phyloP scores from a whole-genome alignment of 1,140 invertebrate genomes.

The Achroia grisella region DNA sequence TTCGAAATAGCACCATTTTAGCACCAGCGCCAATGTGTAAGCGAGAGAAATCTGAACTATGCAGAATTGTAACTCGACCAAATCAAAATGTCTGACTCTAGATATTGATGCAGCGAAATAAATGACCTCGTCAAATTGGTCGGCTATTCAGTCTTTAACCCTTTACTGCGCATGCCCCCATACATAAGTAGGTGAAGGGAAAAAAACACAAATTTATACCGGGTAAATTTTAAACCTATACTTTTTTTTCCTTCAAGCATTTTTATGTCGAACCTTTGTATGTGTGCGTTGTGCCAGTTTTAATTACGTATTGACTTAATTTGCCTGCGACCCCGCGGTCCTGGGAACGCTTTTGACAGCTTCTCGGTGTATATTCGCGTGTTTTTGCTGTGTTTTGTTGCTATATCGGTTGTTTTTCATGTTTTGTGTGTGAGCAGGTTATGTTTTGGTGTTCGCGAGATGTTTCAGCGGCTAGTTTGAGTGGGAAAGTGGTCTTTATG shows the following conservation, averaged over 20 bases:
- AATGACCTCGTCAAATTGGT: slow-evolving; percentile 10
- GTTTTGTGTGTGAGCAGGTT: slow-evolving; percentile 18
- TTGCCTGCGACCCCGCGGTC: slow-evolving; percentile 54
- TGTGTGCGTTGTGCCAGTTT: slow-evolving; percentile 68
- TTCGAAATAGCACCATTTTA: slow-evolving; percentile 13
- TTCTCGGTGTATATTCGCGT: slow-evolving; percentile 12
- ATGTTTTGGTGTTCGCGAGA: slow-evolving; percentile 19
- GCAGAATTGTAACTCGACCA: slow-evolving; percentile 19
- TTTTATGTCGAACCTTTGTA: slow-evolving; percentile 68
- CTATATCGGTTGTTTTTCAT: background rate
- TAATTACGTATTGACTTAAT: slow-evolving; percentile 75
- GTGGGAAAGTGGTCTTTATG: slow-evolving; percentile 29
- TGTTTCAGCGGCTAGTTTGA: slow-evolving; percentile 22
- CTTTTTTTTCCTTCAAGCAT: slow-evolving; percentile 68
- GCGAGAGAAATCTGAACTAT: slow-evolving; percentile 39
- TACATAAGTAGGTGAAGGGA: slow-evolving; percentile 67
- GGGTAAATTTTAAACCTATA: slow-evolving; percentile 73
- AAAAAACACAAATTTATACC: slow-evolving; percentile 75
- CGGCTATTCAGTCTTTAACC: slow-evolving; percentile 41
- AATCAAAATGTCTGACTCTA: slow-evolving; percentile 17
- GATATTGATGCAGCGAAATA: background rate
- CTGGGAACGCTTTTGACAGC: slow-evolving; percentile 29
- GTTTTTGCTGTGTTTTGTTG: slow-evolving; percentile 4
- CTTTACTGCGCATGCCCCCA: slow-evolving; percentile 69
- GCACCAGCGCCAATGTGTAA: slow-evolving; percentile 29